Conservation (phyloP, 2,888 invertebrate genomes). For the Drosophila paramelanica region DNA sequence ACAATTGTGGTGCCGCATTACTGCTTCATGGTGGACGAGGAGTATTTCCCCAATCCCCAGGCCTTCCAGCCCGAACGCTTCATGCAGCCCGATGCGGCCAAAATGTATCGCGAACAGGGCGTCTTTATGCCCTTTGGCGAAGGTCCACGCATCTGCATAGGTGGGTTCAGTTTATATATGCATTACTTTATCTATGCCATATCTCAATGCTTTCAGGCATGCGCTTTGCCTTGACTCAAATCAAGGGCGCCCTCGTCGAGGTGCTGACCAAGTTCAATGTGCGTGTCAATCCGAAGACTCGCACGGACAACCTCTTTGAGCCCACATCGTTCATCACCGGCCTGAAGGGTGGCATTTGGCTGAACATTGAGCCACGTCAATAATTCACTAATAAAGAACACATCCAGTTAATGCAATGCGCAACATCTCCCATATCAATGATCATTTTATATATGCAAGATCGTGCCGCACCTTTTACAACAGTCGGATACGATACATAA, state of each 20-base stretch:
- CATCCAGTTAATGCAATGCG: neutral
- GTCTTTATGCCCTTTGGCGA: slow-evolving; percentile 81
- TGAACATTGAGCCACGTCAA: slow-evolving; percentile 71
- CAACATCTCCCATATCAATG: no score
- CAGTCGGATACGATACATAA: no score
- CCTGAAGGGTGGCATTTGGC: slow-evolving; percentile 79
- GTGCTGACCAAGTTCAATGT: slow-evolving; percentile 82
- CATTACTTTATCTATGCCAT: neutral
- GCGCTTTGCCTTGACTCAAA: slow-evolving; percentile 82
- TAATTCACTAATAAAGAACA: neutral
- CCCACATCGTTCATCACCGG: slow-evolving; percentile 63
- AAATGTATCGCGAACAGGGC: slow-evolving; percentile 77
- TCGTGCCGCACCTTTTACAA: no score
- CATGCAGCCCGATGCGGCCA: slow-evolving; percentile 74
- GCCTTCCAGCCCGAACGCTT: slow-evolving; percentile 82
- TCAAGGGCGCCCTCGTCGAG: slow-evolving; percentile 81
- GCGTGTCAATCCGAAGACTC: slow-evolving; percentile 78
- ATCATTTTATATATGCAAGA: no score
- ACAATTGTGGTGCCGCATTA: slow-evolving; percentile 72
- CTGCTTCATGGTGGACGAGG: slow-evolving; percentile 74
- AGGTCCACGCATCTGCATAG: slow-evolving; percentile 83
- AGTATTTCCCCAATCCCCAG: slow-evolving; percentile 71
- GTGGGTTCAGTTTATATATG: slow-evolving; percentile 37
- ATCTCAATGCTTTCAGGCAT: slow-evolving; percentile 66
- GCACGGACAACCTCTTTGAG: slow-evolving; percentile 77